These are phyloP conservation scores for Geopemphigus sp. DNA, from an alignment of 1,140 invertebrate genomes.

Conservation along the genomic window DNA sequence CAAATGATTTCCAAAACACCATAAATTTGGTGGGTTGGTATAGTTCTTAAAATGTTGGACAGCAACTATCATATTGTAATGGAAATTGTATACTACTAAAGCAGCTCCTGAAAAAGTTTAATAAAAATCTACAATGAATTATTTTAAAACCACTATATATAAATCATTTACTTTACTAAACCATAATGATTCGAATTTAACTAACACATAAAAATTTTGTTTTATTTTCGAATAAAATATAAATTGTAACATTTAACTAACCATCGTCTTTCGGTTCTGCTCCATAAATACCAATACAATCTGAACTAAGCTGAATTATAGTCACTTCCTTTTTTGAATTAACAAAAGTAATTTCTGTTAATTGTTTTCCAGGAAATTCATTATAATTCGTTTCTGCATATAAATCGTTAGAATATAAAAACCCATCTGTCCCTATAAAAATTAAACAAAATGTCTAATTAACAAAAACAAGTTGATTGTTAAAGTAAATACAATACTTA, in stretches of 20 bases:
- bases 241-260: not conserved
- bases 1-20: constrained; percentile 45
- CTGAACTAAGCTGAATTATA: constrained; percentile 26
- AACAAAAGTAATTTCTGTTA: constrained; percentile 12
- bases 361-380: constrained; percentile 36
- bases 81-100: constrained; percentile 43
- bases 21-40: constrained; percentile 29
- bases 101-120: constrained; percentile 27
- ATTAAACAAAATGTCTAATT: not conserved
- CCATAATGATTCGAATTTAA: too few relatives aligned
- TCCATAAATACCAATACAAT: constrained; percentile 43
- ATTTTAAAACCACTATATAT: too few relatives aligned
- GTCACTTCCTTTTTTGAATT: constrained; percentile 33
- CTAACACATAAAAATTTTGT: not conserved
- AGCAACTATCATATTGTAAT: constrained; percentile 41
- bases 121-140: too few relatives aligned
- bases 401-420: constrained; percentile 33
- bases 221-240: not conserved
- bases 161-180: too few relatives aligned
- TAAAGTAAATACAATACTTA: constrained; percentile 19
- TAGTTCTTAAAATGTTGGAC: constrained; percentile 45
- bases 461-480: not conserved
- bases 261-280: constrained; percentile 41
- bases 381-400: not conserved
- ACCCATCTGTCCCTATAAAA: constrained; percentile 26